phyloP scores from a whole-genome alignment of 2,888 invertebrate species.

The Lymantria monacha region DNA sequence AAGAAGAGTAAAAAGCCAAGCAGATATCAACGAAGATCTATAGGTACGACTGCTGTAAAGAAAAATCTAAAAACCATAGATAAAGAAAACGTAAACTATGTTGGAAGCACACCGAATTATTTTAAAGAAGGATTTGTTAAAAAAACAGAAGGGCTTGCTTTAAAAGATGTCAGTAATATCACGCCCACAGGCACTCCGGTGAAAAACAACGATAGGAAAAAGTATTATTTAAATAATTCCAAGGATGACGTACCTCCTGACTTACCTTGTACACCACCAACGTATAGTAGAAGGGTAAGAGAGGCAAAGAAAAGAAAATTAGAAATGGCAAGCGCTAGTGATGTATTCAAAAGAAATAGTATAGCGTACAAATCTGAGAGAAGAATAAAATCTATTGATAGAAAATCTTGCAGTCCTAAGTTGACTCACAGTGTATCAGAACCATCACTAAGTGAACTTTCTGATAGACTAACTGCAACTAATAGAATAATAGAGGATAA shows the following conservation, averaged over 20 bases:
- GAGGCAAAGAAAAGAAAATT: slow-evolving; percentile 76
- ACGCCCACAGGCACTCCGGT: slow-evolving; percentile 76
- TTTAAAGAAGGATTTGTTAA: slow-evolving; percentile 82
- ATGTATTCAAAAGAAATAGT: slow-evolving; percentile 61
- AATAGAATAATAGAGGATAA: slow-evolving; percentile 38
- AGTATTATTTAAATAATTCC: slow-evolving; percentile 49
- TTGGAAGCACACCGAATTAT: slow-evolving; percentile 82
- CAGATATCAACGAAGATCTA: slow-evolving; percentile 70
- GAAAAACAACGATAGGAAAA: slow-evolving; percentile 57
- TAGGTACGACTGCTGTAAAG: slow-evolving; percentile 61
- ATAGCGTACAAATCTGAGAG: slow-evolving; percentile 69
- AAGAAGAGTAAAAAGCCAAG: slow-evolving; percentile 74
- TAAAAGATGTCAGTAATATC: slow-evolving; percentile 84
- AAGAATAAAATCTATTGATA: slow-evolving; percentile 56
- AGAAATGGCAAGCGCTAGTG: slow-evolving; percentile 65
- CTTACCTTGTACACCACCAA: slow-evolving; percentile 67
- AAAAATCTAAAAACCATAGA: slow-evolving; percentile 61
- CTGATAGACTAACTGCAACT: slow-evolving; percentile 59
- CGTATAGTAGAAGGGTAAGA: slow-evolving; percentile 72
- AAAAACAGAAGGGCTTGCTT: slow-evolving; percentile 72
- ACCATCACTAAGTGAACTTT: slow-evolving; percentile 65
- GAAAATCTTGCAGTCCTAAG: slow-evolving; percentile 46
- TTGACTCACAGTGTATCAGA: slow-evolving; percentile 69
- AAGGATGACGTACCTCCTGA: slow-evolving; percentile 64
- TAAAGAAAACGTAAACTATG: slow-evolving; percentile 75